A percentile compares a stretch with the other conserved stretches of the same genome.
phyloP scores from a whole-genome alignment of 2,888 invertebrate genomes.

The Harmothoe impar region DNA sequence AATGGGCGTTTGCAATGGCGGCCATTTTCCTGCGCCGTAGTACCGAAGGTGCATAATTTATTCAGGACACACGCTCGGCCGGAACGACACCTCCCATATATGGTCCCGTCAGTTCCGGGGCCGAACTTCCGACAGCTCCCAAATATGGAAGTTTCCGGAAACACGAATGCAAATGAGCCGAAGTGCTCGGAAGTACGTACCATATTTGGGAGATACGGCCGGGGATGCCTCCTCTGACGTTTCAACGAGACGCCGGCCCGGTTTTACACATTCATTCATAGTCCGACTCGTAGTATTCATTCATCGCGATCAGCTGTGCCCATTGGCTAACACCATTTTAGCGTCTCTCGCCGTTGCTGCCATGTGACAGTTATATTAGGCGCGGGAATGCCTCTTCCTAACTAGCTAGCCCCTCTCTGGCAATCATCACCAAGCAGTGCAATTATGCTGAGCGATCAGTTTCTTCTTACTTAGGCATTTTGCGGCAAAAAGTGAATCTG shows the following conservation, averaged over 20 bases:
- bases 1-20: neutral
- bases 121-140: slow-evolving; percentile 39
- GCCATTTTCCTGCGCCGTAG: slow-evolving; percentile 36
- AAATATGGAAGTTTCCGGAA: slow-evolving; percentile 53
- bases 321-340: slow-evolving; percentile 57
- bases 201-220: slow-evolving; percentile 43
- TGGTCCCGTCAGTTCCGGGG: slow-evolving; percentile 61
- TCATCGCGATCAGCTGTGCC: neutral
- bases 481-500: neutral
- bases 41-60: slow-evolving; percentile 43
- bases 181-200: slow-evolving; percentile 26
- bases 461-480: neutral
- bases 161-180: slow-evolving; percentile 53
- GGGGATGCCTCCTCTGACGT: slow-evolving; percentile 10
- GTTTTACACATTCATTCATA: slow-evolving; percentile 60
- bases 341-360: neutral
- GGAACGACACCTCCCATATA: slow-evolving; percentile 64
- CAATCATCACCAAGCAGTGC: neutral
- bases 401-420: neutral
- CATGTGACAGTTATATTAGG: slow-evolving; percentile 32
- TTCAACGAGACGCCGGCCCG: neutral
- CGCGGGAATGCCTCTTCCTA: neutral
- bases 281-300: slow-evolving; percentile 52
- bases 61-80: neutral
- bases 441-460: slow-evolving; percentile 16